phyloP scores from a whole-genome alignment of 2,888 invertebrate genomes.

The Pseudococcus jackbeardsleyi region DNA sequence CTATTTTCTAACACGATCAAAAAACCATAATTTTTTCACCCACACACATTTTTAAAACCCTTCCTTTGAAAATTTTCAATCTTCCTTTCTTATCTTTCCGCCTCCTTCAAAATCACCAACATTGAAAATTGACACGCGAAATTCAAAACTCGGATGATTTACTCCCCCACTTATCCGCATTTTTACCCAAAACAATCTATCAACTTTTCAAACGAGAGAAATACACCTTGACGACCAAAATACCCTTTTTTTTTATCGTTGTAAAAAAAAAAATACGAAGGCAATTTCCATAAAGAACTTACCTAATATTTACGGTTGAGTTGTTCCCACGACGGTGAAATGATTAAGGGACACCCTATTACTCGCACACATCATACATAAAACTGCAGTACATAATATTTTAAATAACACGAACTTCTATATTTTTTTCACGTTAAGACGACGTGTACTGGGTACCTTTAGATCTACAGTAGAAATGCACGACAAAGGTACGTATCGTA shows the following conservation, averaged over 20 bases:
- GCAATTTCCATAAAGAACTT: constrained; percentile 41
- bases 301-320: constrained; percentile 29
- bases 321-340: constrained; percentile 18
- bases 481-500: background rate
- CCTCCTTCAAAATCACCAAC: background rate
- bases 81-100: too few species aligned
- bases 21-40: too few species aligned
- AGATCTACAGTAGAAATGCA: background rate
- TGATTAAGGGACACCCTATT: constrained; percentile 19
- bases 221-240: constrained; percentile 3
- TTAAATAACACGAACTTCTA: constrained; percentile 1
- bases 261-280: background rate
- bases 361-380: background rate
- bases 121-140: background rate
- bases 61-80: too few species aligned
- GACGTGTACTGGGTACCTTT: background rate
- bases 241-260: background rate
- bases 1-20: too few species aligned
- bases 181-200: constrained; percentile 2
- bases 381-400: background rate
- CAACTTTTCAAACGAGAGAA: background rate
- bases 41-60: too few species aligned
- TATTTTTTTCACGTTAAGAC: background rate
- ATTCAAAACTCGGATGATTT: constrained; percentile 10
- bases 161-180: background rate